These are phyloP conservation scores for Musca vetustissima DNA, from an alignment of 1,140 invertebrate genomes.

Conservation along the genomic window DNA sequence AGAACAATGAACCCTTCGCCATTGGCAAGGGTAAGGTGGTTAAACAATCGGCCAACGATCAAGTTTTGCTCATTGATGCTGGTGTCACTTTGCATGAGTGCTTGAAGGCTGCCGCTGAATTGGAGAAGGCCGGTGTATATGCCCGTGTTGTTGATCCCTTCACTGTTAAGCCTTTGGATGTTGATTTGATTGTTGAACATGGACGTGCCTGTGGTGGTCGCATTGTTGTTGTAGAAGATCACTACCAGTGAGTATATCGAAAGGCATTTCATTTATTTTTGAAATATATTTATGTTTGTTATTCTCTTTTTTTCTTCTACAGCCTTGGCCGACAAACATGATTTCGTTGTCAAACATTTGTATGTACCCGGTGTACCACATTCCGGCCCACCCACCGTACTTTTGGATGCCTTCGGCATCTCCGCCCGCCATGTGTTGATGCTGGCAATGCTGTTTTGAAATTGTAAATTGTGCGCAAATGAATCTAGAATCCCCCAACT, in stretches of 20 bases:
- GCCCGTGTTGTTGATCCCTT: conserved; percentile 90
- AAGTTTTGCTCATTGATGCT: conserved; percentile 85
- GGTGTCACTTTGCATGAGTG: conserved; percentile 94
- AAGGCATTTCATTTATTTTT: neutral
- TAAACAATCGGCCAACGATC: conserved; percentile 71
- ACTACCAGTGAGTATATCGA: conserved; percentile 76
- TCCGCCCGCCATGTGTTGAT: conserved; percentile 76
- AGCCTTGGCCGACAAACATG: conserved; percentile 72
- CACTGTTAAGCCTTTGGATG: conserved; percentile 95
- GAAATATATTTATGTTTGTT: conserved; percentile 9
- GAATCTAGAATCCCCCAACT: no score
- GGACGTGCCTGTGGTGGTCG: conserved; percentile 79
- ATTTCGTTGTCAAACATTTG: conserved; percentile 80
- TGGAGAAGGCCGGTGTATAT: conserved; percentile 70
- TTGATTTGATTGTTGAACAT: conserved; percentile 72
- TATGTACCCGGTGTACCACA: conserved; percentile 86
- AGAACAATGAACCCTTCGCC: conserved; percentile 81
- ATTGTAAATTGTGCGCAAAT: conserved; percentile 50
- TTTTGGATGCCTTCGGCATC: conserved; percentile 89
- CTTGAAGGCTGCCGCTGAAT: conserved; percentile 77
- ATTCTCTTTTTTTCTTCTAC: conserved; percentile 27
- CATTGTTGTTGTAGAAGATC: conserved; percentile 94
- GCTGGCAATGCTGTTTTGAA: conserved; percentile 69
- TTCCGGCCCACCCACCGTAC: conserved; percentile 82
- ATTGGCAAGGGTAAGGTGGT: conserved; percentile 83